Conservation (phyloP, 2,113 vertebrate genomes). For the Choloepus hoffmanni region DNA sequence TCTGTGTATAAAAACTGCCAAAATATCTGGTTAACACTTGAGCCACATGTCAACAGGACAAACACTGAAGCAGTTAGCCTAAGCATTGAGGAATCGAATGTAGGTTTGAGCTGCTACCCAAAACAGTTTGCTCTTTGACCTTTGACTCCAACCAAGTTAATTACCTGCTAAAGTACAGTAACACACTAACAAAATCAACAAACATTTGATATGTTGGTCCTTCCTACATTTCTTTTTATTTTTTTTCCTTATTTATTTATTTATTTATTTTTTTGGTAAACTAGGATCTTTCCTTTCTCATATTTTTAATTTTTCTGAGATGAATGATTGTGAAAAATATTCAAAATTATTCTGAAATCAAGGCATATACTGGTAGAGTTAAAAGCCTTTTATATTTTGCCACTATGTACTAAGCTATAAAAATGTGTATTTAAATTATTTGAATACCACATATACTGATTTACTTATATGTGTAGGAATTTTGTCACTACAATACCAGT, state of each 20-base stretch:
- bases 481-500: neutral
- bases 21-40: neutral
- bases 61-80: neutral
- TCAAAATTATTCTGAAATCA: slow-evolving; percentile 9
- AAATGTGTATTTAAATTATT: neutral
- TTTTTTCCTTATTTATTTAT: neutral
- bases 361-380: neutral
- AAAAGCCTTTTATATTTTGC: neutral
- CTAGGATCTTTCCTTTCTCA: neutral
- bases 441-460: neutral
- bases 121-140: neutral
- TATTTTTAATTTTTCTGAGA: neutral
- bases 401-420: neutral
- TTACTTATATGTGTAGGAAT: neutral
- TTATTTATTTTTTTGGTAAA: neutral
- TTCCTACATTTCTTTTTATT: neutral
- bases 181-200: neutral
- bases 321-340: neutral
- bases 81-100: neutral
- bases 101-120: neutral
- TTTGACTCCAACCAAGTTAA: neutral
- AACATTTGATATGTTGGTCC: neutral
- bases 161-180: neutral
- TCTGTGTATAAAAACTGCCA: neutral
- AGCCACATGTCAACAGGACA: neutral